These are phyloP conservation scores for Netelia melanura DNA, from an alignment of 2,888 invertebrate species.

Conservation along the genomic window DNA sequence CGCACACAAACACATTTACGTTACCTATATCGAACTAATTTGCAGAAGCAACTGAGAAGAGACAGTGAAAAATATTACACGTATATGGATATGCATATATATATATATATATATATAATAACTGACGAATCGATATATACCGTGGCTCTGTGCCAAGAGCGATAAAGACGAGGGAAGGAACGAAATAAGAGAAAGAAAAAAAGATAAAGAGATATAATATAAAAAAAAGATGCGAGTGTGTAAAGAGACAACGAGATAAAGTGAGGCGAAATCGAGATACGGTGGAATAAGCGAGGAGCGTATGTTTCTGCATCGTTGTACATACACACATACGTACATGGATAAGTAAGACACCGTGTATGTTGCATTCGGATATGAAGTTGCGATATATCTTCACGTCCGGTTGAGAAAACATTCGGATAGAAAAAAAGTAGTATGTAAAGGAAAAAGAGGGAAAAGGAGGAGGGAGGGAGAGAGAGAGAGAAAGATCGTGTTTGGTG, in stretches of 20 bases:
- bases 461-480: slow-evolving; percentile 30
- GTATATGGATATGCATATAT: neutral
- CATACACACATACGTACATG: slow-evolving; percentile 16
- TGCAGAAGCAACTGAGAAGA: slow-evolving; percentile 63
- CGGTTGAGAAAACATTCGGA: slow-evolving; percentile 43
- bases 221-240: slow-evolving; percentile 34
- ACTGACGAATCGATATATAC: slow-evolving; percentile 47
- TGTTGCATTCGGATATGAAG: slow-evolving; percentile 1
- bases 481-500: slow-evolving; percentile 67
- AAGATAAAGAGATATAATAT: neutral
- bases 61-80: slow-evolving; percentile 61
- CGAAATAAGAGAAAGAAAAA: slow-evolving; percentile 17
- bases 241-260: slow-evolving; percentile 59
- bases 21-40: slow-evolving; percentile 66
- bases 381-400: slow-evolving; percentile 62
- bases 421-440: neutral
- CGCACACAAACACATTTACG: slow-evolving; percentile 23
- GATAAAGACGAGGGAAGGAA: slow-evolving; percentile 40
- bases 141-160: slow-evolving; percentile 36
- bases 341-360: slow-evolving; percentile 23
- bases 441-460: slow-evolving; percentile 6
- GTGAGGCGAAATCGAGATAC: slow-evolving; percentile 37
- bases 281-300: slow-evolving; percentile 40
- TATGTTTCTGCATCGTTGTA: slow-evolving; percentile 40
- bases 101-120: slow-evolving; percentile 13